These are phyloP conservation scores for Corella eumyota DNA, from an alignment of 23 tunicate species.

Conservation along the genomic window DNA sequence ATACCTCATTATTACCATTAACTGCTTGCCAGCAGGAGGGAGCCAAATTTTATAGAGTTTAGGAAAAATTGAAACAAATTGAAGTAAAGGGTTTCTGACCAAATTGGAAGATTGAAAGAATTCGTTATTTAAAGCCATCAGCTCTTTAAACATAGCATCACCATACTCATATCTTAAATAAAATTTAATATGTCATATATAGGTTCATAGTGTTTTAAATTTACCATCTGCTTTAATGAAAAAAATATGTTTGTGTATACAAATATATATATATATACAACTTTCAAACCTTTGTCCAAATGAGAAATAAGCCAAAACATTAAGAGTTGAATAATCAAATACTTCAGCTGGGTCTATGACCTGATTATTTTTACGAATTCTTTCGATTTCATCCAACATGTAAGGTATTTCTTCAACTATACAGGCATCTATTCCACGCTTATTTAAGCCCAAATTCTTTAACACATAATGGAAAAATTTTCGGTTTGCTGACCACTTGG, in stretches of 20 bases:
- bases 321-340: slow-evolving; percentile 10
- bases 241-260: background rate
- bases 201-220: background rate
- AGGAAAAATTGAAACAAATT: slow-evolving; percentile 1
- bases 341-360: slow-evolving; percentile 7
- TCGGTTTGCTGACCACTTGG: slow-evolving; percentile 14
- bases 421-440: slow-evolving; percentile 1
- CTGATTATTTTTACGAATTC: background rate
- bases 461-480: slow-evolving; percentile 10
- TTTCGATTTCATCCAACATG: slow-evolving; percentile 14
- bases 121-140: slow-evolving; percentile 9
- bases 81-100: background rate
- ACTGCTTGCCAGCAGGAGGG: background rate
- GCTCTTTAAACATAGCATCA: slow-evolving; percentile 5
- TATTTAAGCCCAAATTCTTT: slow-evolving; percentile 8
- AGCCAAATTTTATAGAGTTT: slow-evolving; percentile 9
- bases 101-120: slow-evolving; percentile 2
- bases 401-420: slow-evolving; percentile 14
- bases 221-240: background rate
- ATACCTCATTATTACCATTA: background rate
- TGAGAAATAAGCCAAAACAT: slow-evolving; percentile 13
- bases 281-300: slow-evolving; percentile 20
- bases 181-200: background rate
- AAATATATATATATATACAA: background rate
- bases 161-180: slow-evolving; percentile 17